A percentile compares a stretch with the other conserved stretches of the same genome.
Evolutionary conservation across 2,797 vertebrate species (phyloP).

Genomic region (Phylloscopus collybita): DNA sequence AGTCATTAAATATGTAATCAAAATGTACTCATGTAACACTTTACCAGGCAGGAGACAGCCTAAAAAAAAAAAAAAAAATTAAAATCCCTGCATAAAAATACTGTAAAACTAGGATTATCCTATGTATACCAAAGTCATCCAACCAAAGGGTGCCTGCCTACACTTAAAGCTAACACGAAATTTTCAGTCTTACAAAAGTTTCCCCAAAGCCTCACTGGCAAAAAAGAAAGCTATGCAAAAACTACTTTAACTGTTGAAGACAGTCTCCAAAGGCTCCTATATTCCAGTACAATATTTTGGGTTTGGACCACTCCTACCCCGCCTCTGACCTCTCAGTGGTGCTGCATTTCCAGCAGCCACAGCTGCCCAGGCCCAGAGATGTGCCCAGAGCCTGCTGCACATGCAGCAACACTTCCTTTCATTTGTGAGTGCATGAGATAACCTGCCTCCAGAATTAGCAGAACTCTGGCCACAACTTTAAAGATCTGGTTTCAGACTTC

Average conservation of each 20-base stretch:
- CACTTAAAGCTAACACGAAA: neutral
- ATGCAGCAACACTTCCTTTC: neutral
- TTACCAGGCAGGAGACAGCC: neutral
- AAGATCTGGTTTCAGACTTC: neutral
- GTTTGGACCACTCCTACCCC: neutral
- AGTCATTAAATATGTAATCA: neutral
- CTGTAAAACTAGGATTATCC: neutral
- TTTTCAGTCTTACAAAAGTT: neutral
- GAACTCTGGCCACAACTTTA: neutral
- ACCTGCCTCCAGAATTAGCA: neutral
- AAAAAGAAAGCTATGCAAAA: neutral
- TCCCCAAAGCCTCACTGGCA: neutral
- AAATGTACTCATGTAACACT: neutral
- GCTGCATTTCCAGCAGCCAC: neutral
- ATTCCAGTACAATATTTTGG: neutral
- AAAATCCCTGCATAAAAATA: neutral
- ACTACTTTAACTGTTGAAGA: neutral
- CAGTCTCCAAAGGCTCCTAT: neutral
- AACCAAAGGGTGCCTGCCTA: neutral
- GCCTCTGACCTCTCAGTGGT: neutral
- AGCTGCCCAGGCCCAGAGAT: neutral
- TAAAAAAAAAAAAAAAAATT: neutral
- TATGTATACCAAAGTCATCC: neutral
- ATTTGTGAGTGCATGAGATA: neutral
- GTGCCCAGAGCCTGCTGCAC: neutral